These are phyloP conservation scores for Calephelis nemesis DNA, from an alignment of 1,140 invertebrate species.

Conservation along the genomic window DNA sequence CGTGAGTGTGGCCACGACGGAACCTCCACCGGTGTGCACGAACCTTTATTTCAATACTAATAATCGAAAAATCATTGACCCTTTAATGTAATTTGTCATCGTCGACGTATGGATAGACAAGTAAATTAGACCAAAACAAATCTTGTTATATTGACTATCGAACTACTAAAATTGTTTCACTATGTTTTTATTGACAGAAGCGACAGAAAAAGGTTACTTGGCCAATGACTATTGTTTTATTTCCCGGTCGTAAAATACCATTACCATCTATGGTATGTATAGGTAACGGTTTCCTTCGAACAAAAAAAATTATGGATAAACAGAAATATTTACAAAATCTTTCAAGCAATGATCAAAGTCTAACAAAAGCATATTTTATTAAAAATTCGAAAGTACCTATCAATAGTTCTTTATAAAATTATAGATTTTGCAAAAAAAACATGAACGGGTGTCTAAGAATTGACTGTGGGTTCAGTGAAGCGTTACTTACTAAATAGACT, in stretches of 20 bases:
- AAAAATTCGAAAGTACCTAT: conserved; percentile 10
- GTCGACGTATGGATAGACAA: not conserved
- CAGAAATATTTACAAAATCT: not conserved
- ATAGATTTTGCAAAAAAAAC: conserved; percentile 2
- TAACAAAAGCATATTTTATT: not conserved
- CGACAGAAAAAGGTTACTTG: too few relatives aligned
- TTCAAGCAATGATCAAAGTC: too few relatives aligned
- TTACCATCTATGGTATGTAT: too few relatives aligned
- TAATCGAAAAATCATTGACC: conserved; percentile 1
- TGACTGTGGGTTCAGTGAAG: not conserved
- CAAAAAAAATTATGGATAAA: not conserved
- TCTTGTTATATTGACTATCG: too few relatives aligned
- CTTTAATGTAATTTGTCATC: not conserved
- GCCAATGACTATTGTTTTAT: too few relatives aligned
- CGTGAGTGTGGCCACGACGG: conserved; percentile 32
- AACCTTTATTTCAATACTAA: conserved; percentile 1
- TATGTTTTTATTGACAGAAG: too few relatives aligned
- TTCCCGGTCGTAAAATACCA: too few relatives aligned
- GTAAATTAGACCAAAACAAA: too few relatives aligned
- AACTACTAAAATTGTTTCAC: too few relatives aligned
- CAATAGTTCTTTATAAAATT: conserved; percentile 9
- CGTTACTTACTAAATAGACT: conserved; percentile 6
- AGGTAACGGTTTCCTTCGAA: too few relatives aligned
- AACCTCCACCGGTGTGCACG: conserved; percentile 28
- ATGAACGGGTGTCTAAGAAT: not conserved